Conservation (phyloP, 1,140 invertebrate genomes). For the Rhyacophila brunnea region DNA sequence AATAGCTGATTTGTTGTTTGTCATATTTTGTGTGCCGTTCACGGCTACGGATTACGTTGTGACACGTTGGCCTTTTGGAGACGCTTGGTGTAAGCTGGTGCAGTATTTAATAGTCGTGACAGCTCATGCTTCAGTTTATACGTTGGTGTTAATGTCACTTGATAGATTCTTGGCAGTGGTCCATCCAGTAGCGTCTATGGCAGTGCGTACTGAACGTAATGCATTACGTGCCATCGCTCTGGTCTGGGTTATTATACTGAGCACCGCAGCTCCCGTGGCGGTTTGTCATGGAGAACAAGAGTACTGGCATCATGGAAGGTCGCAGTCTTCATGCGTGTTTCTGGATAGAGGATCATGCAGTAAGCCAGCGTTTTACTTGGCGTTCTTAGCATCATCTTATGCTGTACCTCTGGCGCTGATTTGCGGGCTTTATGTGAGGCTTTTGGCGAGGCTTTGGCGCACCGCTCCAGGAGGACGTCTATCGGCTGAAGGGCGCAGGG, state of each 20-base stretch:
- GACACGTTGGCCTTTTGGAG: conserved; percentile 87
- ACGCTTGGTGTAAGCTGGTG: conserved; percentile 86
- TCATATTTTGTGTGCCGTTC: conserved; percentile 93
- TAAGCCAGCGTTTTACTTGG: conserved; percentile 66
- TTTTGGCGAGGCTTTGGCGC: conserved; percentile 86
- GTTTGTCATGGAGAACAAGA: conserved; percentile 74
- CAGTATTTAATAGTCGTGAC: conserved; percentile 78
- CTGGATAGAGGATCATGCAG: conserved; percentile 67
- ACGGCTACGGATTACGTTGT: conserved; percentile 86
- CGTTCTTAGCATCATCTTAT: conserved; percentile 82
- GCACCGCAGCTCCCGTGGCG: conserved; percentile 72
- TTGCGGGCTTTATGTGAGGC: conserved; percentile 85
- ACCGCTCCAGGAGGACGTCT: conserved; percentile 70
- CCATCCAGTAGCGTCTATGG: conserved; percentile 88
- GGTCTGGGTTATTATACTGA: conserved; percentile 81
- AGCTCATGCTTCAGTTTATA: conserved; percentile 93
- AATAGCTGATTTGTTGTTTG: conserved; percentile 89
- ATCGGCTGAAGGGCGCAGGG: conserved; percentile 66
- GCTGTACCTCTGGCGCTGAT: conserved; percentile 81
- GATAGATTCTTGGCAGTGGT: conserved; percentile 94
- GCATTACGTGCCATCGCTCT: conserved; percentile 72
- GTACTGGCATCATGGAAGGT: conserved; percentile 58
- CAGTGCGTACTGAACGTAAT: conserved; percentile 81
- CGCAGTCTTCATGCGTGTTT: conserved; percentile 65
- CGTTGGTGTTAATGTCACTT: conserved; percentile 92